Percentiles rank a stretch among this genome's conserved stretches.
Conservation (phyloP, 1,140 invertebrate genomes). For the Papilio aristodemus region DNA sequence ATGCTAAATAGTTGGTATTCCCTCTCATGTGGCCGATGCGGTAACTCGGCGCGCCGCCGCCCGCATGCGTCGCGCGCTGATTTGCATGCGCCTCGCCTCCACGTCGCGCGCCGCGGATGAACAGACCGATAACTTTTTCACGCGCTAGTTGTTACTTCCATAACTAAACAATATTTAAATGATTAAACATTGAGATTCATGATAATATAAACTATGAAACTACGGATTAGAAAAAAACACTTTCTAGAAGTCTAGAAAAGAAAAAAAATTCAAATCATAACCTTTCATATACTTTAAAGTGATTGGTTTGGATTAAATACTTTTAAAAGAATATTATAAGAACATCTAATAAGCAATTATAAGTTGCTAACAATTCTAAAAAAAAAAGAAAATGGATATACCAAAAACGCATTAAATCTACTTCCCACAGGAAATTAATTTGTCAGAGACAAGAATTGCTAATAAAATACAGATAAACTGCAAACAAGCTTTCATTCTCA, state of each 20-base stretch:
- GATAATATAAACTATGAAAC: background rate
- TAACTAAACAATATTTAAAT: constrained; percentile 30
- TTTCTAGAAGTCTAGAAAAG: too few relatives aligned
- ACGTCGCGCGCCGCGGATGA: constrained; percentile 48
- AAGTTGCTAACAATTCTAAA: background rate
- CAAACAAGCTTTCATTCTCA: constrained; percentile 56
- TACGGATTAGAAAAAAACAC: too few relatives aligned
- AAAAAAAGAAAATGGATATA: background rate
- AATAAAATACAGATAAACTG: constrained; percentile 62
- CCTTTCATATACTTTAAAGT: too few relatives aligned
- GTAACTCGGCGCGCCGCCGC: constrained; percentile 44
- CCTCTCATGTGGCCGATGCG: constrained; percentile 39
- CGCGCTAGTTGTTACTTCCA: constrained; percentile 12
- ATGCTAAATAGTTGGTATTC: constrained; percentile 27
- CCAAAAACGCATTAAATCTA: constrained; percentile 36
- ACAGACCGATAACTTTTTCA: constrained; percentile 49
- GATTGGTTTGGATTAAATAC: too few relatives aligned
- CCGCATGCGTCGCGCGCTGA: constrained; percentile 68
- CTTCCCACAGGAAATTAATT: constrained; percentile 59
- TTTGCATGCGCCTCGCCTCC: constrained; percentile 60
- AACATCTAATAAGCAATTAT: too few relatives aligned
- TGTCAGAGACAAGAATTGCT: constrained; percentile 41
- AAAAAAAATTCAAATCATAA: too few relatives aligned
- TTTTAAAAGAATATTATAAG: too few relatives aligned
- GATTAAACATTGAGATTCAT: too few relatives aligned